A percentile compares a stretch with the other conserved stretches of the same genome.
phyloP scores from a whole-genome alignment of 2,113 vertebrate genomes.

The Calypte anna region DNA sequence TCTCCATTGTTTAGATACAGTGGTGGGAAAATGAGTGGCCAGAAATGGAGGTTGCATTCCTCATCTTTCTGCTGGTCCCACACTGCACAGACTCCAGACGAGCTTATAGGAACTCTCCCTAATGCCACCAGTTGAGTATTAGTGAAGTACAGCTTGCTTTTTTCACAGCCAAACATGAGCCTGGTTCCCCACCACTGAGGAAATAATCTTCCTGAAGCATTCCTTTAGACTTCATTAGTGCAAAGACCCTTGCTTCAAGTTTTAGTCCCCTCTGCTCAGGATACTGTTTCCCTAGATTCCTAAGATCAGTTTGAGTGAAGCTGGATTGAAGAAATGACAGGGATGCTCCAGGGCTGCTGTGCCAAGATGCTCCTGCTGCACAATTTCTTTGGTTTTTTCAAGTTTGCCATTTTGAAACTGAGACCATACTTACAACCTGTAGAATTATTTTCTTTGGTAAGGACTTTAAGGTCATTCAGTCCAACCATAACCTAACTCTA shows the following conservation, averaged over 20 bases:
- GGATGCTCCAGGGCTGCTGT: neutral
- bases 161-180: neutral
- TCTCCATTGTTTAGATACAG: neutral
- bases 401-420: neutral
- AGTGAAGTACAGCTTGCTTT: neutral
- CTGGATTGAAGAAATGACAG: neutral
- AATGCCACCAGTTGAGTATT: neutral
- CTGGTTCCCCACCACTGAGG: neutral
- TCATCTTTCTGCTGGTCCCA: neutral
- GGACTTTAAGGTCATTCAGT: too few relatives aligned
- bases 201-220: neutral
- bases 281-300: neutral
- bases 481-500: too few relatives aligned
- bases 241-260: neutral
- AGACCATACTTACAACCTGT: neutral
- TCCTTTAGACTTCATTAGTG: neutral
- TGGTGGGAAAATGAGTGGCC: rapidly evolving
- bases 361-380: neutral
- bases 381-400: neutral
- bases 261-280: neutral
- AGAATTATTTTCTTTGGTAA: too few relatives aligned
- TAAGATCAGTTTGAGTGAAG: rapidly evolving
- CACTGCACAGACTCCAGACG: neutral
- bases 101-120: neutral
- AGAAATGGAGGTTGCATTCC: neutral